Percentiles rank a stretch among this genome's conserved stretches.
These are phyloP conservation scores for Labeo rohita DNA, from an alignment of 2,113 vertebrate genomes.

Conservation along the genomic window DNA sequence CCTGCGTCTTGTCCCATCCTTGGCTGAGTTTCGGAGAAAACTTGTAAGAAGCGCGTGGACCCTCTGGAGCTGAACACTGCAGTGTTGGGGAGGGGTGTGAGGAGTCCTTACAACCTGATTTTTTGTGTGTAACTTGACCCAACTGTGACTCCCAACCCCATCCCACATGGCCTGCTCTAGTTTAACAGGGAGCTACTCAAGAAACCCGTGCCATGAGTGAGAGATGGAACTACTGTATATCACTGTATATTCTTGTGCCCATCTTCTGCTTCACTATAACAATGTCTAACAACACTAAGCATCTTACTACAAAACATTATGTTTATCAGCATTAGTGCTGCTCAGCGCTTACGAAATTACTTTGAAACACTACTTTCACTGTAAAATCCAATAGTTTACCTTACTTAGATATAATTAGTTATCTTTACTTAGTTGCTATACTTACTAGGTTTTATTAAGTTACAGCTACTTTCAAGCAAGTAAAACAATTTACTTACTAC, in stretches of 20 bases:
- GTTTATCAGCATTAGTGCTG: slow-evolving; percentile 26
- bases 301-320: background rate
- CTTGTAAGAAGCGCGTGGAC: slow-evolving; percentile 67
- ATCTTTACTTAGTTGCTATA: too few species aligned
- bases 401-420: too few species aligned
- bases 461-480: too few species aligned
- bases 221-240: slow-evolving; percentile 26
- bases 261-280: background rate
- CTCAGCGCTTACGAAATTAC: background rate
- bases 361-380: background rate
- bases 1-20: slow-evolving; percentile 62
- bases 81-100: slow-evolving; percentile 75
- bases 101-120: slow-evolving; percentile 71
- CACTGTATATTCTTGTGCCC: background rate
- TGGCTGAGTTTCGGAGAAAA: slow-evolving; percentile 63
- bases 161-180: slow-evolving; percentile 50
- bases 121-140: slow-evolving; percentile 71
- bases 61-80: slow-evolving; percentile 69
- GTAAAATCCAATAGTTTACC: too few species aligned
- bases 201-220: background rate
- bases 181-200: background rate
- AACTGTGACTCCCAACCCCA: slow-evolving; percentile 65
- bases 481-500: too few species aligned
- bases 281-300: background rate
- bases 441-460: too few species aligned